These are phyloP conservation scores for Coccyzus lansbergi DNA, from an alignment of 2,797 vertebrate species.

Conservation along the genomic window DNA sequence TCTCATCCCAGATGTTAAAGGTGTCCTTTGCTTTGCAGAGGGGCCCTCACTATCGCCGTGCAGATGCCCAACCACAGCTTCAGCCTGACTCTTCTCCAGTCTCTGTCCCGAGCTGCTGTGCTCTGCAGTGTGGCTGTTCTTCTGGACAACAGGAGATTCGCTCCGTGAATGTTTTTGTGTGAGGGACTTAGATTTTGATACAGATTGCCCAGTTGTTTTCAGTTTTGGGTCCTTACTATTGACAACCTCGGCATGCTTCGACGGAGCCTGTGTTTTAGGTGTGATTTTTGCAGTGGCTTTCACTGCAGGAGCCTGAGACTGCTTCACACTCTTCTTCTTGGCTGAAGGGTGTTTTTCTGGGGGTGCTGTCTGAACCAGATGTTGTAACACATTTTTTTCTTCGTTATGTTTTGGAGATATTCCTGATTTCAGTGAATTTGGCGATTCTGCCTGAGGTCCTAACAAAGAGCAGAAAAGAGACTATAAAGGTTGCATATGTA, in stretches of 20 bases:
- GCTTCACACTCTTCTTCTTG: constrained; percentile 84
- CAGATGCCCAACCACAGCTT: background rate
- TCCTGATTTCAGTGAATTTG: constrained; percentile 80
- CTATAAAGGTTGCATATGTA: background rate
- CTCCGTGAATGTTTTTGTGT: constrained; percentile 77
- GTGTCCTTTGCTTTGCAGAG: constrained; percentile 43
- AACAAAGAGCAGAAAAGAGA: constrained; percentile 55
- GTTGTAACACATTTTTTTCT: constrained; percentile 81
- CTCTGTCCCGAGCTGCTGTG: constrained; percentile 42
- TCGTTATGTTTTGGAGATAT: constrained; percentile 86
- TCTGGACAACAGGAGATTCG: constrained; percentile 75
- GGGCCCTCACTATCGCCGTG: constrained; percentile 24
- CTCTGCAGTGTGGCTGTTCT: constrained; percentile 52
- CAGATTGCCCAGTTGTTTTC: constrained; percentile 75
- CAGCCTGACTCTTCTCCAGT: background rate
- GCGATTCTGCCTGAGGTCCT: constrained; percentile 82
- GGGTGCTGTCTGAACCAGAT: constrained; percentile 33
- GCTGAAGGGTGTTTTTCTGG: constrained; percentile 70
- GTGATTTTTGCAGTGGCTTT: constrained; percentile 81
- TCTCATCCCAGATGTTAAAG: background rate
- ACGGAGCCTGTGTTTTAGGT: constrained; percentile 55
- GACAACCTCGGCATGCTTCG: constrained; percentile 74
- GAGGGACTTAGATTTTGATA: constrained; percentile 76
- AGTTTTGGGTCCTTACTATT: constrained; percentile 83
- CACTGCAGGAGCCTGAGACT: constrained; percentile 64